Percentiles rank a stretch among this genome's conserved stretches.
These are phyloP conservation scores for Progne subis DNA, from an alignment of 2,113 vertebrate species.

Conservation along the genomic window DNA sequence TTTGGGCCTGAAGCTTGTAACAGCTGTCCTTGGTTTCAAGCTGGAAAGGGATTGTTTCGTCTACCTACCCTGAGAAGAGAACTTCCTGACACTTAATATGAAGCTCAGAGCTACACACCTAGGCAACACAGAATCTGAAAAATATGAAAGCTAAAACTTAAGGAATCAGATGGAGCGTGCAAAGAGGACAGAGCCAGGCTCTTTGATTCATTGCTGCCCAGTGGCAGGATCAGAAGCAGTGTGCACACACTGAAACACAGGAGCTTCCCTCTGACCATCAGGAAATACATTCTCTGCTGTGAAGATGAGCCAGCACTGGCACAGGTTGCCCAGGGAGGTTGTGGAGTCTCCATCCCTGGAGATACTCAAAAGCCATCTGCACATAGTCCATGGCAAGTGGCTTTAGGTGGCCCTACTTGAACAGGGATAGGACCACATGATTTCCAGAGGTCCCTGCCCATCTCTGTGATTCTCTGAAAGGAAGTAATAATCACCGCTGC, in stretches of 20 bases:
- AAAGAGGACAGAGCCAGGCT: neutral
- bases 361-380: neutral
- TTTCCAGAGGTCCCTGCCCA: neutral
- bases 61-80: neutral
- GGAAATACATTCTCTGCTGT: neutral
- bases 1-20: neutral
- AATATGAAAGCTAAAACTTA: neutral
- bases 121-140: neutral
- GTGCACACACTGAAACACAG: neutral
- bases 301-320: neutral
- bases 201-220: neutral
- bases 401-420: neutral
- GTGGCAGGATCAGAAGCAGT: neutral
- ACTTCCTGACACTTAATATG: neutral
- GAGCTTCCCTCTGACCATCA: neutral
- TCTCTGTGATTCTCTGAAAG: neutral
- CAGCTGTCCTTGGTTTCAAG: neutral
- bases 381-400: neutral
- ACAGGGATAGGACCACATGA: neutral
- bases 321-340: neutral
- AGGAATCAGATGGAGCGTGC: neutral
- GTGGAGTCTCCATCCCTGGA: too few species aligned
- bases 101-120: neutral
- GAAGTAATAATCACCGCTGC: neutral
- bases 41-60: neutral